A percentile compares a stretch with the other conserved stretches of the same genome.
phyloP scores from a whole-genome alignment of 2,888 invertebrate genomes.

The Torymus auratus region DNA sequence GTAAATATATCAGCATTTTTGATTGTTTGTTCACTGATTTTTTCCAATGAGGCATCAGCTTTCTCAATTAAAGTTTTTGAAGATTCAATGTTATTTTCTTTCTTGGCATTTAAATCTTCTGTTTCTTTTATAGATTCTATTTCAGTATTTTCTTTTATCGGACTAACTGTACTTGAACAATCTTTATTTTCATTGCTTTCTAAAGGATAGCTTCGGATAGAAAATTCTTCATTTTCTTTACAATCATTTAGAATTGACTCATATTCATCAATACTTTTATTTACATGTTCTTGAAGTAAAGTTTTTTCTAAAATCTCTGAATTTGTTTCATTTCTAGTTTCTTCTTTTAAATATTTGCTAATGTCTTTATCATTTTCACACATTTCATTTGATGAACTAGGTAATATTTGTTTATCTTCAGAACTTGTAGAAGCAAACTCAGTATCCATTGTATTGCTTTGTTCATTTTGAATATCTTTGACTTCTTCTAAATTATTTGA shows the following conservation, averaged over 20 bases:
- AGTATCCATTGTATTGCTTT: not conserved
- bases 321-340: constrained; percentile 29
- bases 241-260: not conserved
- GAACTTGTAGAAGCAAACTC: not conserved
- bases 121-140: constrained; percentile 3
- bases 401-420: not conserved
- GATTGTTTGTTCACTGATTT: too few relatives aligned
- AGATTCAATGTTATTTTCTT: not conserved
- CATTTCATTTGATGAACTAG: not conserved
- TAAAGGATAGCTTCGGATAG: too few relatives aligned
- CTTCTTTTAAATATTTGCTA: not conserved
- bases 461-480: constrained; percentile 16
- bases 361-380: not conserved
- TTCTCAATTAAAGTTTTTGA: too few relatives aligned
- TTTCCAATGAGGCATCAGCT: too few relatives aligned
- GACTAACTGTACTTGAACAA: not conserved
- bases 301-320: not conserved
- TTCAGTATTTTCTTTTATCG: constrained; percentile 4
- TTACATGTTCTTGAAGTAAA: not conserved
- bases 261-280: constrained; percentile 12
- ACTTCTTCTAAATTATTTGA: constrained; percentile 29
- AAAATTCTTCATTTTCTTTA: too few relatives aligned
- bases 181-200: not conserved
- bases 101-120: constrained; percentile 2
- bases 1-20: not conserved